A percentile compares a stretch with the other conserved stretches of the same genome.
phyloP scores from a whole-genome alignment of 2,113 vertebrate genomes.

The Halichoeres trimaculatus region DNA sequence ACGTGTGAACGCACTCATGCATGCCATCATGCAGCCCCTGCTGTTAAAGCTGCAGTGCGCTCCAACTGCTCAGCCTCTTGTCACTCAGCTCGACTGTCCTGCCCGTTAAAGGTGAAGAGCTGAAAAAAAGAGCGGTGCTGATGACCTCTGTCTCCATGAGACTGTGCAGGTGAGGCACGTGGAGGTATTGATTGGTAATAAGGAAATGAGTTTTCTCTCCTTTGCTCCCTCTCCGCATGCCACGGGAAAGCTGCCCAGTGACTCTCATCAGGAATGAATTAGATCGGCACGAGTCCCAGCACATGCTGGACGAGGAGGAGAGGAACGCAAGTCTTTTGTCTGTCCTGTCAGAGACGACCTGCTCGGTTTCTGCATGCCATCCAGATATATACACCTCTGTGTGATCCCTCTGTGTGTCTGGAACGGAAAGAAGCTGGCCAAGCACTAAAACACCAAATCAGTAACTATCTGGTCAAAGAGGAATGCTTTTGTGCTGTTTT shows the following conservation, averaged over 20 bases:
- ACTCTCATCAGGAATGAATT: slow-evolving; percentile 63
- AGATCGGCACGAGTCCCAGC: slow-evolving; percentile 43
- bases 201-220: slow-evolving; percentile 59
- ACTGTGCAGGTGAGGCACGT: slow-evolving; percentile 43
- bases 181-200: slow-evolving; percentile 59
- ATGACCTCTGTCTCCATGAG: slow-evolving; percentile 40
- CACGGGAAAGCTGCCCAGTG: slow-evolving; percentile 42
- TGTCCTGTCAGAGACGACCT: neutral
- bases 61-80: slow-evolving; percentile 6
- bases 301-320: neutral
- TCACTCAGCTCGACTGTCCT: slow-evolving; percentile 26
- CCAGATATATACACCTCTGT: neutral
- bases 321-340: neutral
- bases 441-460: neutral
- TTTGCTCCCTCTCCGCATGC: neutral
- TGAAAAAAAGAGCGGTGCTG: slow-evolving; percentile 36
- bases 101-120: slow-evolving; percentile 43
- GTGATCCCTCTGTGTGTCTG: neutral
- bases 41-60: slow-evolving; percentile 56
- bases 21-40: slow-evolving; percentile 36
- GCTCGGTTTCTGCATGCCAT: neutral
- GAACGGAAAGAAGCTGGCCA: neutral
- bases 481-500: no score
- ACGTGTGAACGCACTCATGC: slow-evolving; percentile 45
- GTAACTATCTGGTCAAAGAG: no score